A percentile compares a stretch with the other conserved stretches of the same genome.
Evolutionary conservation across 1,140 invertebrate species (phyloP).

Genomic region (Bombus polaris): DNA sequence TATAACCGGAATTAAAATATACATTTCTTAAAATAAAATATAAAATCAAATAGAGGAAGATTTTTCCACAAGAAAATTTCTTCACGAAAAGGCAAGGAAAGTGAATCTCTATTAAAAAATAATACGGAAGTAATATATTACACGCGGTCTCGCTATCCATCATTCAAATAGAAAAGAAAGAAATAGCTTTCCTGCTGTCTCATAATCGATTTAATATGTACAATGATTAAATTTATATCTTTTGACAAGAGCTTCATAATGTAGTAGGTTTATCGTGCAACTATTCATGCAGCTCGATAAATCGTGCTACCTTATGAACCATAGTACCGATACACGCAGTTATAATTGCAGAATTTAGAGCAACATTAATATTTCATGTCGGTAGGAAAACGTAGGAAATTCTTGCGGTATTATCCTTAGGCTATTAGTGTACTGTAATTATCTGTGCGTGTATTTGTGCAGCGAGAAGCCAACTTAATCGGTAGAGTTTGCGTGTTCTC

Average conservation of each 20-base stretch:
- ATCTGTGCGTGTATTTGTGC: constrained; percentile 57
- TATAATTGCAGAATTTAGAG: constrained; percentile 25
- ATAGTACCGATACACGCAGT: not conserved
- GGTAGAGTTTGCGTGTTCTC: constrained; percentile 63
- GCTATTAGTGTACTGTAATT: constrained; percentile 49
- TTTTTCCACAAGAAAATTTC: not conserved
- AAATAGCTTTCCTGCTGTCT: constrained; percentile 6
- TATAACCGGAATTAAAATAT: too few relatives aligned
- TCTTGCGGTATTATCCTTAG: constrained; percentile 25
- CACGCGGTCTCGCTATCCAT: not conserved
- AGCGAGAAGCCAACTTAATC: constrained; percentile 56
- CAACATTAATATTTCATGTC: constrained; percentile 49
- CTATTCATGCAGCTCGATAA: constrained; percentile 31
- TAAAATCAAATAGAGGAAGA: not conserved
- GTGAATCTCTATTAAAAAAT: not conserved
- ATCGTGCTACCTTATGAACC: constrained; percentile 9
- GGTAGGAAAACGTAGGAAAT: constrained; percentile 21
- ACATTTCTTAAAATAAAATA: not conserved
- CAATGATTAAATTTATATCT: constrained; percentile 32
- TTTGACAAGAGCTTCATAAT: not conserved
- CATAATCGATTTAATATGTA: constrained; percentile 31
- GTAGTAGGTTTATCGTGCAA: not conserved
- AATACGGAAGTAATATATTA: not conserved
- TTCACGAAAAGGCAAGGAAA: not conserved
- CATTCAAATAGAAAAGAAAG: not conserved